phyloP scores from a whole-genome alignment of 1,140 invertebrate genomes.

The Chlorops oryzae region DNA sequence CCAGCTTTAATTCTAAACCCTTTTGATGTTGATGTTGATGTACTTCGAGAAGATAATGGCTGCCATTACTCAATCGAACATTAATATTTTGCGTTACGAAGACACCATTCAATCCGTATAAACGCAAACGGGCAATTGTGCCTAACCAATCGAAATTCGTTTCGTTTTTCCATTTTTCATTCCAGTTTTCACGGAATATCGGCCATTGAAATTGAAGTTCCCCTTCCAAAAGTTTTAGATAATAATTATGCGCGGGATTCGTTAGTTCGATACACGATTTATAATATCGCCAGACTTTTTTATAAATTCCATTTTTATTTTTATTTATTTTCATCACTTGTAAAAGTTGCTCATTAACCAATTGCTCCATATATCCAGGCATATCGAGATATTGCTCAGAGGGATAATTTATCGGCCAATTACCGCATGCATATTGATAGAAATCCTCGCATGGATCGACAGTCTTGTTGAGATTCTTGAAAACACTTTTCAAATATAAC shows the following conservation, averaged over 20 bases:
- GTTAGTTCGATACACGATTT: conserved; percentile 18
- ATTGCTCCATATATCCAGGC: conserved; percentile 31
- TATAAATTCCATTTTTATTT: conserved; percentile 10
- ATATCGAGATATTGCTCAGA: conserved; percentile 22
- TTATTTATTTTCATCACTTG: conserved; percentile 8
- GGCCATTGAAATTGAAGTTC: conserved; percentile 27
- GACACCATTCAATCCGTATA: conserved; percentile 24
- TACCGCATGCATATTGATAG: conserved; percentile 29
- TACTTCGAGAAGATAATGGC: conserved; percentile 21
- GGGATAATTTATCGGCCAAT: conserved; percentile 23
- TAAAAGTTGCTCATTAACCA: conserved; percentile 20
- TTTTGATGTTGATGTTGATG: conserved; percentile 9
- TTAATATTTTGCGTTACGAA: conserved; percentile 26
- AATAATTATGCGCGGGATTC: conserved; percentile 17
- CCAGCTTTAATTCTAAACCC: background rate
- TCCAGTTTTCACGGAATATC: conserved; percentile 21
- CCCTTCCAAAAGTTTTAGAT: conserved; percentile 14
- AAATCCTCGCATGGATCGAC: conserved; percentile 30
- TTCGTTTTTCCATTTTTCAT: conserved; percentile 21
- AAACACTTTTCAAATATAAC: conserved; percentile 16
- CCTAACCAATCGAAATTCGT: conserved; percentile 26
- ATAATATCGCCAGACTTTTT: conserved; percentile 18
- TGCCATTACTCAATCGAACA: conserved; percentile 23
- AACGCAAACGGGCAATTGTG: conserved; percentile 19
- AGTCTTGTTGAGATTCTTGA: conserved; percentile 24